Evolutionary conservation across 2,797 vertebrate species (phyloP), one percentile per base, ranked within the genome.

Genomic region (Cuniculus paca): DNA sequence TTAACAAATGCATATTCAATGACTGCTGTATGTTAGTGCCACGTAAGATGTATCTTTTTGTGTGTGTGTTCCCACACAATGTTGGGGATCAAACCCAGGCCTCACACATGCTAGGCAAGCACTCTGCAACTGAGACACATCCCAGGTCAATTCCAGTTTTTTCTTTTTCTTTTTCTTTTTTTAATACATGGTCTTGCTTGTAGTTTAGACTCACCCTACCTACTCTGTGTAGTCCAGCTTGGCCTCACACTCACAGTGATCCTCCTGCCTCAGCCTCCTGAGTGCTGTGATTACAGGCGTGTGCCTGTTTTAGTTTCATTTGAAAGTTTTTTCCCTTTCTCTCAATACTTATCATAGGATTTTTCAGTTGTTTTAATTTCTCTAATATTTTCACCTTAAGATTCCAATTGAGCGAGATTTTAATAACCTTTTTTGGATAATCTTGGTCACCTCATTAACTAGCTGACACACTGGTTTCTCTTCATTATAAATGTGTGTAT

Each of bases 1-100:
- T 91, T 97, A 95, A 91, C 93, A 96, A 92, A 96, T 94, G 56
- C 19, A 10, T 81, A 63, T 94, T 72, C 34, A 93, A 63, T 96
- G 68, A 48, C 52, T 81, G 0, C 65, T 88, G 6, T 82, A 65
- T 82, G 39, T 95, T 80, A 95, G 63, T 78, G 58, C 24, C 10
- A 0, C 54, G 60, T 83, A 95, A 61, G 48, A 14, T 14, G 19
- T 87, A 42, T 88, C 34, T 80, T 94, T 94, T 31, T 11, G 13
- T 42, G 36, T 75, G 6, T 60, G 19, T 24, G 45, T 77, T 20
- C 12, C 9, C 19, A 20, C 24, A 13, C 20, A 7, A 1, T 65
- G 31, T 17, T 65, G 34, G n/a, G 31, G 22, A 6, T 72, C 63
- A 24, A 75, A 31, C 45, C 68, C 42, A 65, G 39, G 48, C 45